Evolutionary conservation across 2,113 vertebrate species (phyloP), one percentile per base, ranked within the genome.

Genomic region (Thymallus thymallus): DNA sequence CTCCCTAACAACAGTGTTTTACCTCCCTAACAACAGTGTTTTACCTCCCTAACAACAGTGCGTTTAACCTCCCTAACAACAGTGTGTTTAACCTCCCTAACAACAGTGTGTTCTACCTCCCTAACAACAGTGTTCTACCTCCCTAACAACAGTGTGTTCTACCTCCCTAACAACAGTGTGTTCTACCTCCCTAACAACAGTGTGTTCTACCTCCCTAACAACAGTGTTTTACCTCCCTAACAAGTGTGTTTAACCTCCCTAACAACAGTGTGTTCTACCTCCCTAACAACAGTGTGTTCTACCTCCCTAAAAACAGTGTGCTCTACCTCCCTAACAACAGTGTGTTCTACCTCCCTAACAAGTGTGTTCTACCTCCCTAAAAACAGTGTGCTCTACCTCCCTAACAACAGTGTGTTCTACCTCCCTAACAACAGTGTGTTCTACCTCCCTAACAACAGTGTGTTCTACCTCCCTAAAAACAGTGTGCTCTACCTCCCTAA

Each of bases 161-260:
- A 18, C 14, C 48, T 18, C 48, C 48, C 12, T 18, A 16, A 51
- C 48, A 58, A 58, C 9, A n/a, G 20, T 7, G 16, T 58, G 20
- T 58, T 58, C 20, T 7, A n/a, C 55, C n/a, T 58, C 72, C 56
- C 35, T 16, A 35, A 74, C 67, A 12, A 73, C 79, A 65, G 51
- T 6, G 5, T 55, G 51, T 55, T 20, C 16, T 4, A 55, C 51
- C 13, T 16, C 51, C 13, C 12, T 5, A 6, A 55, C 48, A 16
- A 14, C 48, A 51, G 48, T 51, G 4, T 18, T n/a, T n/a, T n/a
- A n/a, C n/a, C n/a, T n/a, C n/a, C n/a, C n/a, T n/a, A n/a, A n/a
- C n/a, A n/a, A n/a, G n/a, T n/a, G n/a, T n/a, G 16, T 35, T 35
- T 2, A 7, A 12, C 16, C 14, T 51, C 48, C 48, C 13, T 5